phyloP scores from a whole-genome alignment of 1,140 invertebrate species.

The Tetragonula clypearis region DNA sequence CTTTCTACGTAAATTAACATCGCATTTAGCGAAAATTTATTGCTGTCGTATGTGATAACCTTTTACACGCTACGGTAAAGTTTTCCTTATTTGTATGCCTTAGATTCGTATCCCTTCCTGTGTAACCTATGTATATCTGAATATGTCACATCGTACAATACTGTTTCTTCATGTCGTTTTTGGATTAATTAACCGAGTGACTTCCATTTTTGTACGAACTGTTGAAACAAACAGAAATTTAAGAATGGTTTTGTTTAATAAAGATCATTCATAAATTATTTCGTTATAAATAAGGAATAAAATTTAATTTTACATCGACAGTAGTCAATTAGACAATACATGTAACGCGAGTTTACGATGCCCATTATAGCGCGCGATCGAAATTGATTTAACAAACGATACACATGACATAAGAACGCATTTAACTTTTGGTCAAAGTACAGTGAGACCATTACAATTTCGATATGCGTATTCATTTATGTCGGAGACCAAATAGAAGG shows the following conservation, averaged over 20 bases:
- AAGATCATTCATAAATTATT: neutral
- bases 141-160: constrained; percentile 6
- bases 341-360: constrained; percentile 12
- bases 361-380: neutral
- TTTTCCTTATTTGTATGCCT: constrained; percentile 14
- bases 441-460: neutral
- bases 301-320: constrained; percentile 45
- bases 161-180: neutral
- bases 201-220: neutral
- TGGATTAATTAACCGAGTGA: neutral
- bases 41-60: constrained; percentile 61
- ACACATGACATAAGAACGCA: neutral
- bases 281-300: constrained; percentile 44
- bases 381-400: constrained; percentile 6
- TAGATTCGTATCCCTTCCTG: constrained; percentile 24
- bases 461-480: neutral
- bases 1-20: constrained; percentile 37
- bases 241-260: neutral
- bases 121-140: constrained; percentile 19
- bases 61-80: constrained; percentile 3
- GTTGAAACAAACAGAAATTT: neutral
- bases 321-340: constrained; percentile 25
- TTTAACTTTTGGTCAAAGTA: neutral
- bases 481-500: no score
- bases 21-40: constrained; percentile 59